Conservation (phyloP, 2,797 vertebrate species). For the Enteromius thamalakanensis region DNA sequence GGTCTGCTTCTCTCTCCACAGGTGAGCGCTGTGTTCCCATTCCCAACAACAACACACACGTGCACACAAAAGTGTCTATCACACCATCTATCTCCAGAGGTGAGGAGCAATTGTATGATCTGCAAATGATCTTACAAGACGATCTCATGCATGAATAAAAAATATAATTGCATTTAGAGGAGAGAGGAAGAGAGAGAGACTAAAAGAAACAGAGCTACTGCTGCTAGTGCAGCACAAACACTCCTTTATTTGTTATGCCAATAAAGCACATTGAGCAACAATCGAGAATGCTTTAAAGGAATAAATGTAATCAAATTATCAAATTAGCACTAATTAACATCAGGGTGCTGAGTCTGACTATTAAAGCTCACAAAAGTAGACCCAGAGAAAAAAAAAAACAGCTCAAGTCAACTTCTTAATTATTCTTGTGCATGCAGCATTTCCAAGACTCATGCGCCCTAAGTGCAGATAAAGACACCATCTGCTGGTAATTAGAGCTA, state of each 20-base stretch:
- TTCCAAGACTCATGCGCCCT: constrained; percentile 96
- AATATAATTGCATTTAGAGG: constrained; percentile 32
- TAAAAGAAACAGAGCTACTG: neutral
- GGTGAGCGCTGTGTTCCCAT: constrained; percentile 48
- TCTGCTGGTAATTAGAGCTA: constrained; percentile 99
- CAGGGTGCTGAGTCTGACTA: constrained; percentile 94
- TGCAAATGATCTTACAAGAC: constrained; percentile 44
- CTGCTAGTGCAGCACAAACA: neutral
- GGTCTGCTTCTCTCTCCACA: constrained; percentile 57
- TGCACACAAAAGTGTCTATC: neutral
- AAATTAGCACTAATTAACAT: constrained; percentile 98
- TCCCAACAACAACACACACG: constrained; percentile 11
- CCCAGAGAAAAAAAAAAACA: constrained; percentile 72
- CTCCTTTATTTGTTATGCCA: constrained; percentile 19
- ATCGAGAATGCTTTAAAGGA: constrained; percentile 72
- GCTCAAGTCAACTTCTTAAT: constrained; percentile 98
- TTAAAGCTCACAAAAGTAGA: constrained; percentile 85
- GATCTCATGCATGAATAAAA: constrained; percentile 47
- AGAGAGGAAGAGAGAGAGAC: neutral
- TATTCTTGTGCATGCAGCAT: constrained; percentile 99
- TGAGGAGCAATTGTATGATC: constrained; percentile 50
- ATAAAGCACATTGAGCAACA: constrained; percentile 45
- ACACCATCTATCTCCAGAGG: constrained; percentile 41
- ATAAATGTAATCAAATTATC: constrained; percentile 95
- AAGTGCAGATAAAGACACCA: constrained; percentile 99